Percentiles rank a stretch among this genome's conserved stretches.
These are phyloP conservation scores for Furcula furcula DNA, from an alignment of 2,888 invertebrate species.

Conservation along the genomic window DNA sequence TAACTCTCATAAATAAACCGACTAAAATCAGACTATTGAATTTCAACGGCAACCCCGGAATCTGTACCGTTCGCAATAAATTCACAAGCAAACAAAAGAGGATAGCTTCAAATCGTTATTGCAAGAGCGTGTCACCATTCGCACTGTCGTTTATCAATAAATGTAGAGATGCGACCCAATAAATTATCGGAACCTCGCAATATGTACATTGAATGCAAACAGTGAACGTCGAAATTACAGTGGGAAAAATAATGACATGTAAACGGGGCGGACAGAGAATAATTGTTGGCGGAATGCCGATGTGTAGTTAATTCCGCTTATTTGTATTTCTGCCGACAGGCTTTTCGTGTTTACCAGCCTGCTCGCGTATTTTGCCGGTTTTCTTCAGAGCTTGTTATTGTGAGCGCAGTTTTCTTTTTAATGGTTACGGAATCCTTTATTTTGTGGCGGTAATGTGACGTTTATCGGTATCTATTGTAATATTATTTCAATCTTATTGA, in stretches of 20 bases:
- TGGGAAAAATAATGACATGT: conserved; percentile 57
- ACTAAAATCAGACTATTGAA: conserved; percentile 12
- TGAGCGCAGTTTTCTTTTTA: neutral
- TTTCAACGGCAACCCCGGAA: conserved; percentile 15
- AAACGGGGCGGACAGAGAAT: conserved; percentile 58
- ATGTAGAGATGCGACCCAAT: conserved; percentile 47
- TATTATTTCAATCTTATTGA: too few relatives aligned
- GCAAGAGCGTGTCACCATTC: conserved; percentile 36
- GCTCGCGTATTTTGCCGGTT: conserved; percentile 7
- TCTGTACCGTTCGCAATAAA: conserved; percentile 15
- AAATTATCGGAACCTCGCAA: conserved; percentile 56
- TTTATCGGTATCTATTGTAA: too few relatives aligned
- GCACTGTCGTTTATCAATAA: conserved; percentile 57
- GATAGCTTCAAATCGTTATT: conserved; percentile 42
- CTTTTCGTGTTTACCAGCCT: conserved; percentile 11
- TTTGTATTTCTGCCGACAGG: conserved; percentile 47
- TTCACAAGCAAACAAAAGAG: conserved; percentile 38
- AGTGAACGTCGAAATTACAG: conserved; percentile 60
- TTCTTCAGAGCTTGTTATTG: neutral
- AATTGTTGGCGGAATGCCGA: conserved; percentile 55
- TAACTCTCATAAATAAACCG: conserved; percentile 12
- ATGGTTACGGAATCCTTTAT: too few relatives aligned
- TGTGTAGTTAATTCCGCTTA: conserved; percentile 62
- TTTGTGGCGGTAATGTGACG: too few relatives aligned
- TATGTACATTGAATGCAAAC: conserved; percentile 54